Evolutionary conservation across 2,888 invertebrate species (phyloP).

Genomic region (Macrophya alboannulata): DNA sequence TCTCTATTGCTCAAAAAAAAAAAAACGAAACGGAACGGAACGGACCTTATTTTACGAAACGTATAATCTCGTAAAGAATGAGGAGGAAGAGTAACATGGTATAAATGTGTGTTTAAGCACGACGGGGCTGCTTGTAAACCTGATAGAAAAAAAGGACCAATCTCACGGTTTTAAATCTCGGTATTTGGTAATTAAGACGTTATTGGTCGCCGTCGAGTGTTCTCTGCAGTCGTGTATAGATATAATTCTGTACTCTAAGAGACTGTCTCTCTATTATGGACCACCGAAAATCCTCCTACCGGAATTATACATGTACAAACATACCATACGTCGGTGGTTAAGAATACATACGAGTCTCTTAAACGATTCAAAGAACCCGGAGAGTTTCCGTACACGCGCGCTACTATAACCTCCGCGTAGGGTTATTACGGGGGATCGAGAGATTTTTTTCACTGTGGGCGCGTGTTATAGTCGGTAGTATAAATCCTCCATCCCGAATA

Average conservation of each 20-base stretch:
- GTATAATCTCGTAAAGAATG: no score
- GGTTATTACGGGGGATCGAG: slow-evolving; percentile 25
- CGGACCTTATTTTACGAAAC: not conserved
- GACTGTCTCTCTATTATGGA: slow-evolving; percentile 29
- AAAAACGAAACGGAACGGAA: not conserved
- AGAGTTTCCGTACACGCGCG: not conserved
- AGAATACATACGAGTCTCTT: not conserved
- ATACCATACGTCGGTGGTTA: not conserved
- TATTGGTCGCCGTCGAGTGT: slow-evolving; percentile 12
- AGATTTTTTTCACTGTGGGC: slow-evolving; percentile 3
- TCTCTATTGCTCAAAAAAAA: not conserved
- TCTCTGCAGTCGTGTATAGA: not conserved
- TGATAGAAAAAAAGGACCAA: not conserved
- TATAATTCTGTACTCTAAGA: no score
- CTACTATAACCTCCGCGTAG: not conserved
- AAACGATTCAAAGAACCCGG: slow-evolving; percentile 28
- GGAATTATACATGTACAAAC: not conserved
- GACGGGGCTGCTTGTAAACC: not conserved
- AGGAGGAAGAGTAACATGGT: not conserved
- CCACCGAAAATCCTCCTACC: slow-evolving; percentile 25
- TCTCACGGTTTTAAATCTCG: slow-evolving; percentile 52
- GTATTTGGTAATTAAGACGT: slow-evolving; percentile 57
- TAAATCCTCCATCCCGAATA: not conserved
- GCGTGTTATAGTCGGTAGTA: slow-evolving; percentile 16
- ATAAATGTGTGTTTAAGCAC: not conserved